Evolutionary conservation across 2,113 vertebrate species (phyloP).

Genomic region (Engraulis encrasicolus): DNA sequence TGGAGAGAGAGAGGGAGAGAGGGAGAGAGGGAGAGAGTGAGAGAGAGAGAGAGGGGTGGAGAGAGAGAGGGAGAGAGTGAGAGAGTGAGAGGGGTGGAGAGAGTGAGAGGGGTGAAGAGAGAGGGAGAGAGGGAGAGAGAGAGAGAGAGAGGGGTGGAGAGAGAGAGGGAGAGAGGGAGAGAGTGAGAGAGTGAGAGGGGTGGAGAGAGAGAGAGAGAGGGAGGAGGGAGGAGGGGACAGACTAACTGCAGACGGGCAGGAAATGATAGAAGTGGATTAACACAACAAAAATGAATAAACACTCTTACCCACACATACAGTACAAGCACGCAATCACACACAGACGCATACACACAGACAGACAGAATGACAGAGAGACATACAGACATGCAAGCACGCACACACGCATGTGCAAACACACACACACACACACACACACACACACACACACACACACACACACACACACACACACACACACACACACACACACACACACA

Average conservation of each 20-base stretch:
- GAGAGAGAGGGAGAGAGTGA: slow-evolving; percentile 24
- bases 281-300: slow-evolving; percentile 26
- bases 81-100: slow-evolving; percentile 46
- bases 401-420: neutral
- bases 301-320: neutral
- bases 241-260: neutral
- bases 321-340: too few relatives aligned
- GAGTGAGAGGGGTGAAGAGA: slow-evolving; percentile 3
- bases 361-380: neutral
- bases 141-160: neutral
- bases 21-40: too few relatives aligned
- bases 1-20: too few relatives aligned
- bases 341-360: neutral
- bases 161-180: neutral
- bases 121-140: slow-evolving; percentile 23
- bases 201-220: neutral
- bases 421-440: neutral
- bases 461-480: slow-evolving; percentile 1
- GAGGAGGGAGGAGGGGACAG: neutral
- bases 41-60: neutral
- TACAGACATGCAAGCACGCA: neutral
- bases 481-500: neutral
- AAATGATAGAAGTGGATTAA: slow-evolving; percentile 33
- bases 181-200: too few relatives aligned
- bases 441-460: too few relatives aligned